These are phyloP conservation scores for Phlogophora meticulosa DNA, from an alignment of 2,888 invertebrate species.

Conservation along the genomic window DNA sequence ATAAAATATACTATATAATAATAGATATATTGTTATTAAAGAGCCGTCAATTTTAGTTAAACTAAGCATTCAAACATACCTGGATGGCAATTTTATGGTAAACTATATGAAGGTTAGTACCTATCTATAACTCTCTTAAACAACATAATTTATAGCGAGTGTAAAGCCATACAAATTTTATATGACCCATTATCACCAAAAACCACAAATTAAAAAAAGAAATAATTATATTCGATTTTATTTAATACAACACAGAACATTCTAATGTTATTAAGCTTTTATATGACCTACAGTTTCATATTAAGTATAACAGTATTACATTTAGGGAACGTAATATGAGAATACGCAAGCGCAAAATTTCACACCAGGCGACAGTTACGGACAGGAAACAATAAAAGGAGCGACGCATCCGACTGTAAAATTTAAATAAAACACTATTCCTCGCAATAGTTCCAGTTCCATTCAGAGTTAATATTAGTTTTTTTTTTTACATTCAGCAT, in stretches of 20 bases:
- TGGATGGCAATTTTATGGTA: no score
- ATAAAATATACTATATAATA: no score
- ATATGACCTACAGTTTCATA: conserved; percentile 14
- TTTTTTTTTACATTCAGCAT: conserved; percentile 6
- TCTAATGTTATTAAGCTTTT: background rate
- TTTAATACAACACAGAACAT: background rate
- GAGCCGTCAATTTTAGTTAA: no score
- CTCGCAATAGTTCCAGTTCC: conserved; percentile 24
- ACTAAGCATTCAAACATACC: no score
- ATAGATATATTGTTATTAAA: no score
- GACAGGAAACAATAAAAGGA: conserved; percentile 61
- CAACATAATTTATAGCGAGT: no score
- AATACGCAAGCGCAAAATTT: conserved; percentile 60
- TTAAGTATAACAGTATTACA: conserved; percentile 42
- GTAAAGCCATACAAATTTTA: no score
- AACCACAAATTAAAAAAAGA: no score
- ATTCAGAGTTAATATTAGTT: conserved; percentile 19
- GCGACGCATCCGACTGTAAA: conserved; percentile 54
- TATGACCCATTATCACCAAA: no score
- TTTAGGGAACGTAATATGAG: conserved; percentile 51
- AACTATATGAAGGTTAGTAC: no score
- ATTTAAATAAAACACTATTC: conserved; percentile 68
- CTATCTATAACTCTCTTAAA: no score
- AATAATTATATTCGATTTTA: background rate
- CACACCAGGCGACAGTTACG: conserved; percentile 58